phyloP scores from a whole-genome alignment of 2,113 vertebrate species.

The Cyphomyrus plagiostoma region DNA sequence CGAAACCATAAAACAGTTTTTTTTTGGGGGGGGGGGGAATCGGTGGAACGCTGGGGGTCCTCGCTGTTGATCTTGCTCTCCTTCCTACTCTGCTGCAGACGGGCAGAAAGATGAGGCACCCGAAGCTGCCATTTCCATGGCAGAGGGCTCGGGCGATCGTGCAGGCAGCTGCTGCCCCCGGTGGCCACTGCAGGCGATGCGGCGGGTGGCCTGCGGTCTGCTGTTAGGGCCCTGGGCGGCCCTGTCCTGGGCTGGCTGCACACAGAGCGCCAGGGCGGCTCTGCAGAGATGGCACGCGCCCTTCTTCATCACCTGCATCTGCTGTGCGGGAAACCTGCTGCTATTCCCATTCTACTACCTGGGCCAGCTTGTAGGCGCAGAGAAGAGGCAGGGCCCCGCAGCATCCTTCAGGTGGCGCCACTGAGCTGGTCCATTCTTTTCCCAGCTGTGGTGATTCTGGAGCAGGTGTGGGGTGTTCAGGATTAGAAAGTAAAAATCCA shows the following conservation, averaged over 20 bases:
- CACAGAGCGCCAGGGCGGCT: slow-evolving; percentile 32
- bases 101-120: neutral
- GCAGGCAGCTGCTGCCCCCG: slow-evolving; percentile 9
- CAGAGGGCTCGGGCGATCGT: neutral
- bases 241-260: slow-evolving; percentile 34
- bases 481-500: too few relatives aligned
- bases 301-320: slow-evolving; percentile 47
- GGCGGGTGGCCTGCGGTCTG: slow-evolving; percentile 24
- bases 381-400: slow-evolving; percentile 21
- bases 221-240: slow-evolving; percentile 36
- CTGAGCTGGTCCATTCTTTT: neutral
- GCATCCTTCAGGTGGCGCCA: slow-evolving; percentile 36
- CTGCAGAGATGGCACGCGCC: slow-evolving; percentile 34
- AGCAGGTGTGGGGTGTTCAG: neutral
- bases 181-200: slow-evolving; percentile 7
- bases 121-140: neutral
- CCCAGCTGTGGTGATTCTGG: neutral
- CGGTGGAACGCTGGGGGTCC: neutral
- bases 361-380: slow-evolving; percentile 24
- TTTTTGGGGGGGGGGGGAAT: neutral
- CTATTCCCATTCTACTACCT: slow-evolving; percentile 45
- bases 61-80: neutral
- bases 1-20: neutral
- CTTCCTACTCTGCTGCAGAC: slow-evolving; percentile 5
- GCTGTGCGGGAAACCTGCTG: slow-evolving; percentile 45